phyloP scores from a whole-genome alignment of 2,888 invertebrate species.

The Slavum lentiscoides region DNA sequence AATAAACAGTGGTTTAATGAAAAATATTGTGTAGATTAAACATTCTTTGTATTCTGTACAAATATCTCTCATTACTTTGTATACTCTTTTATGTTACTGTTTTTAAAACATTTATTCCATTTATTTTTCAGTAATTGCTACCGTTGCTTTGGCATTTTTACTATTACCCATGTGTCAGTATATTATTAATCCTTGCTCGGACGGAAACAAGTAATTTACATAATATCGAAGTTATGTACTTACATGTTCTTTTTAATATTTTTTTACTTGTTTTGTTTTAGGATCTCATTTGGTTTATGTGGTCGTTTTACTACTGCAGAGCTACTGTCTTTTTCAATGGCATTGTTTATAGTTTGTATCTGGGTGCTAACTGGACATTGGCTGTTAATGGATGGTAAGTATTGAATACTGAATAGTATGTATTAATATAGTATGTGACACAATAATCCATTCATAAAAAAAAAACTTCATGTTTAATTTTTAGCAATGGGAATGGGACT shows the following conservation, averaged over 20 bases:
- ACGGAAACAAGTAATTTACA: constrained; percentile 69
- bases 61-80: constrained; percentile 11
- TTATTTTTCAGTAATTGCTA: constrained; percentile 79
- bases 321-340: constrained; percentile 86
- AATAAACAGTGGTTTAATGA: no score
- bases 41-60: not conserved
- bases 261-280: constrained; percentile 57
- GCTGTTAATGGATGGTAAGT: constrained; percentile 91
- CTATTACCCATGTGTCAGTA: constrained; percentile 97
- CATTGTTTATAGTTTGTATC: constrained; percentile 91
- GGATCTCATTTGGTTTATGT: constrained; percentile 85
- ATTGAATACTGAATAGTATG: not conserved
- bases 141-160: constrained; percentile 93
- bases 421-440: no score
- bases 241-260: not conserved
- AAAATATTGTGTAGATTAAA: not conserved
- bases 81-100: constrained; percentile 29
- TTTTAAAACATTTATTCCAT: not conserved
- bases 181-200: constrained; percentile 81
- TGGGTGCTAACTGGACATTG: constrained; percentile 98
- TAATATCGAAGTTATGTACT: not conserved
- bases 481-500: constrained; percentile 96
- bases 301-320: constrained; percentile 94
- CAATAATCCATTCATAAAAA: not conserved
- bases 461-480: constrained; percentile 55